A percentile compares a stretch with the other conserved stretches of the same genome.
Conservation (phyloP, 92 coral and sea anemone species). For the Palythoa grandiflora region DNA sequence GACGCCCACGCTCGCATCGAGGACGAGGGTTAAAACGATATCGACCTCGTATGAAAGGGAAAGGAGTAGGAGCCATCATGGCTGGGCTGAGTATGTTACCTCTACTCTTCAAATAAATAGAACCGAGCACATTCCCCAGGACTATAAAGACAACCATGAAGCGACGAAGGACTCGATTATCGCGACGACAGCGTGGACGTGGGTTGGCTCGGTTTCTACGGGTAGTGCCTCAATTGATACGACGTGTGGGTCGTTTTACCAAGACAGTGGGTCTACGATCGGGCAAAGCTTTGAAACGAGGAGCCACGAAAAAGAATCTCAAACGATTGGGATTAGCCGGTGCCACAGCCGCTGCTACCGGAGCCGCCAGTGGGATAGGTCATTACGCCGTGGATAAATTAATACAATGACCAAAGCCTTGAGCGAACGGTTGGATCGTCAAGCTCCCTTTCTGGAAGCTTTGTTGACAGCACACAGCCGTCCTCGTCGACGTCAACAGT, state of each 20-base stretch:
- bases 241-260: constrained; percentile 31
- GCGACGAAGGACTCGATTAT: constrained; percentile 31
- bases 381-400: background rate
- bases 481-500: background rate
- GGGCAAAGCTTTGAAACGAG: background rate
- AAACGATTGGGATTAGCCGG: background rate
- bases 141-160: constrained; percentile 37
- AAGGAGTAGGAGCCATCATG: constrained; percentile 33
- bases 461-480: background rate
- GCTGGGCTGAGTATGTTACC: constrained; percentile 28
- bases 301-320: background rate
- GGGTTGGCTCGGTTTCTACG: constrained; percentile 30
- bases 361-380: background rate
- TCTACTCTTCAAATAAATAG: background rate
- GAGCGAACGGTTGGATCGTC: background rate
- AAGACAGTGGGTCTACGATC: background rate
- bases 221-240: constrained; percentile 21
- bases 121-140: too few species aligned
- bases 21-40: constrained; percentile 3
- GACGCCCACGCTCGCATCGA: background rate
- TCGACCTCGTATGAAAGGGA: constrained; percentile 35
- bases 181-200: constrained; percentile 37
- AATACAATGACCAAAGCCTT: background rate
- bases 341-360: background rate
- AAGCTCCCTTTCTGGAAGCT: background rate